Evolutionary conservation across 2,888 invertebrate genomes (phyloP).

Genomic region (Drosophila greeni): DNA sequence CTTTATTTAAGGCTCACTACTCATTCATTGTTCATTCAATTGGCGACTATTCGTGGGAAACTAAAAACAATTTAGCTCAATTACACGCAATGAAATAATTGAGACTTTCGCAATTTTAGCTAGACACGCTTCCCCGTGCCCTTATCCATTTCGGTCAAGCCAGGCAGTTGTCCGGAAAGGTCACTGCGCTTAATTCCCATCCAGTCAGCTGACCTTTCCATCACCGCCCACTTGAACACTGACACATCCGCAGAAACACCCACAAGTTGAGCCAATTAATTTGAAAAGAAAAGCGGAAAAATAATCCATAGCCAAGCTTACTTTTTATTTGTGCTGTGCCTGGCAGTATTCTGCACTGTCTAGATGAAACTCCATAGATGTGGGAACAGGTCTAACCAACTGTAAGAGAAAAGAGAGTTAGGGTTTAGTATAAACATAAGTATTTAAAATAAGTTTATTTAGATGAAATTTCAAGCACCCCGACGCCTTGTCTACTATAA

Average conservation of each 20-base stretch:
- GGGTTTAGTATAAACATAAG: background rate
- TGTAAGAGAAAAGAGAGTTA: constrained; percentile 79
- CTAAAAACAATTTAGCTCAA: constrained; percentile 38
- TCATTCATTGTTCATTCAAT: constrained; percentile 35
- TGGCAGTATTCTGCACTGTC: constrained; percentile 99
- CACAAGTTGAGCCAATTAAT: constrained; percentile 31
- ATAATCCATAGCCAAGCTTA: constrained; percentile 62
- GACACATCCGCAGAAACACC: constrained; percentile 2
- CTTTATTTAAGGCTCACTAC: constrained; percentile 2
- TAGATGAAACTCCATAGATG: constrained; percentile 98
- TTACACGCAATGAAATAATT: constrained; percentile 55
- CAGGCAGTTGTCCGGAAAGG: constrained; percentile 41
- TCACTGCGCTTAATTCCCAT: constrained; percentile 40
- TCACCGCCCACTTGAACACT: constrained; percentile 3
- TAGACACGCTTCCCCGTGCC: constrained; percentile 19
- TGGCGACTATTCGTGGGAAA: constrained; percentile 41
- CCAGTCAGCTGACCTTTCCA: constrained; percentile 46
- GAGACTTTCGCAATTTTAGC: constrained; percentile 33
- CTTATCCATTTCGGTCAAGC: constrained; percentile 14
- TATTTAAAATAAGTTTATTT: background rate
- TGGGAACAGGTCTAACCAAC: constrained; percentile 93
- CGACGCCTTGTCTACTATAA: too few species aligned
- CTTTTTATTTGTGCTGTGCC: constrained; percentile 97
- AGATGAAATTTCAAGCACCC: background rate
- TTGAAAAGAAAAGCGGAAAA: constrained; percentile 1